Percentiles rank a stretch among this genome's conserved stretches.
phyloP scores from a whole-genome alignment of 2,113 vertebrate genomes.

The Cyprinodon tularosa region DNA sequence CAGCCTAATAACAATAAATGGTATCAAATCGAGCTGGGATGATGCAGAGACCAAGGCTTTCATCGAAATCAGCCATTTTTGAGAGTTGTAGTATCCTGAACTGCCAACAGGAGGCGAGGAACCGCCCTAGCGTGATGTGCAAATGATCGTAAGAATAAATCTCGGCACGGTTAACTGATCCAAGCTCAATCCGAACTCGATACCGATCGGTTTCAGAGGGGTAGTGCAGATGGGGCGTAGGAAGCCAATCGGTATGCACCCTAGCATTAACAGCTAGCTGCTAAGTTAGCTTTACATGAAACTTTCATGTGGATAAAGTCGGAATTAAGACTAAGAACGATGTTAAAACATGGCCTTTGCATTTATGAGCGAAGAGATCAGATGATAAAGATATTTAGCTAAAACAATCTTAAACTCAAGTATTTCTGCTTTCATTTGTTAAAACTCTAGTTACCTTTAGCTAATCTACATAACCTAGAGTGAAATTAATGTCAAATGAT shows the following conservation, averaged over 20 bases:
- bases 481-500: background rate
- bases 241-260: background rate
- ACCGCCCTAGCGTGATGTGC: too few relatives aligned
- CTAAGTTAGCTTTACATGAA: background rate
- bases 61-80: too few relatives aligned
- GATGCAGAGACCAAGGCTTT: too few relatives aligned
- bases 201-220: too few relatives aligned
- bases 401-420: background rate
- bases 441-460: background rate
- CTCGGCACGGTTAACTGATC: too few relatives aligned
- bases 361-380: background rate
- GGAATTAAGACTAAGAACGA: background rate
- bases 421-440: slow-evolving; percentile 2
- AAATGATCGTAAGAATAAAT: too few relatives aligned
- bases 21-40: too few relatives aligned
- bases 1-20: too few relatives aligned
- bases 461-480: background rate
- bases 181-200: too few relatives aligned
- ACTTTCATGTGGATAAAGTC: background rate
- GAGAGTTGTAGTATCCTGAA: too few relatives aligned
- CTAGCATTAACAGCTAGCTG: background rate
- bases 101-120: too few relatives aligned
- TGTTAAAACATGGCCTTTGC: background rate
- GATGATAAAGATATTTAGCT: background rate
- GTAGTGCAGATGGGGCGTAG: too few relatives aligned